Base-by-base conservation (phyloP, 2,113 vertebrate species). In the Gila orcuttii region DNA sequence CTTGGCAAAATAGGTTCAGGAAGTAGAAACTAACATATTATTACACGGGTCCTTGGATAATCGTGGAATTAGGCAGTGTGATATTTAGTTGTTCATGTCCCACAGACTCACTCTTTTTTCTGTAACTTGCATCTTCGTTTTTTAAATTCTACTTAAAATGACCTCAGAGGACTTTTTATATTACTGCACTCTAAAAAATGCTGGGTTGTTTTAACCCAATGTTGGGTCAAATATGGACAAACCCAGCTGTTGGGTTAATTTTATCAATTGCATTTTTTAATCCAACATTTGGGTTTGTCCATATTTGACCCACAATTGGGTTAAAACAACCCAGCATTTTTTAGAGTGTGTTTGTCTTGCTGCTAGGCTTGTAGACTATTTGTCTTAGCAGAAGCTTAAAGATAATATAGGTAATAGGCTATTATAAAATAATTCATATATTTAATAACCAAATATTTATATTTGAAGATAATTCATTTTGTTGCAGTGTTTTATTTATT, bases 31-130 rank as follows among this genome's bases (percentile, higher is more conserved):
- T 45, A 28, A 66, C 36, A 45, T 45, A 47, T 75, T 55, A 11
- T 77, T 55, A 77, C 45, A 77, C 23, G 12, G 23, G 75, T 33
- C 47, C 4, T 77, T 77, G 25, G 75, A 77, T 31, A 55, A 77
- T 55, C 10, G 7, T 28, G 47, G 28, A 31, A 55, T 55, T 55
- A 17, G 19, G 15, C 25, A 28, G 50, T 55, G 17, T 77, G 8
- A 77, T 55, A 52, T 55, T 55, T 77, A 50, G 25, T 31, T 47
- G n/a, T 76, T 73, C 11, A 45, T 45, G 71, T 45, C n/a, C 3
- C 6, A 25, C 71, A 15, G 10, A 28, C 42, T 47, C 3, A 1
- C 39, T 73, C 1, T 23, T 10, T 25, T 1, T 25, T 17, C 28
- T 28, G 28, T 19, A 69, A 19, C 9, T 69, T 50, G 45, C 45